Percentiles rank a stretch among this genome's conserved stretches.
Evolutionary conservation across 2,113 vertebrate genomes (phyloP).

Genomic region (Irena cyanogastra): DNA sequence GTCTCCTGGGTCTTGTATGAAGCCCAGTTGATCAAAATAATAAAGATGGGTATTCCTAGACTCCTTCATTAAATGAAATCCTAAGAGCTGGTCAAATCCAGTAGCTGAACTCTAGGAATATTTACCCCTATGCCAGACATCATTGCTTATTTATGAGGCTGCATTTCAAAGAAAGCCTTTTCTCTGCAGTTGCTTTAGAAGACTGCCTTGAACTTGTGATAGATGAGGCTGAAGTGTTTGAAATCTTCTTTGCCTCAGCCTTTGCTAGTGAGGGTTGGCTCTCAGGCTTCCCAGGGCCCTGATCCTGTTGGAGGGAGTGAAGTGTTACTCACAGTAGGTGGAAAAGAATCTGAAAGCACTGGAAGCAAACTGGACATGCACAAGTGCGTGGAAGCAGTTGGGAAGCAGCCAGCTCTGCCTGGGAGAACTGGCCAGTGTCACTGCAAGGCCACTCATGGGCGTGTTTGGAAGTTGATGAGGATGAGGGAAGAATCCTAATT

Average conservation of each 20-base stretch:
- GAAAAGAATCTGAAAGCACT: neutral
- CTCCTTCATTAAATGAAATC: neutral
- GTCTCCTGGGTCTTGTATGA: neutral
- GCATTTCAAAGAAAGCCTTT: neutral
- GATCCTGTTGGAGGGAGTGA: neutral
- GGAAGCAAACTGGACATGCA: neutral
- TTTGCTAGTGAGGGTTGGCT: neutral
- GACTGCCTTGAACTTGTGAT: neutral
- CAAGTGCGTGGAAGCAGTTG: neutral
- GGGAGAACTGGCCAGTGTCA: neutral
- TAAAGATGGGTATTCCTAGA: neutral
- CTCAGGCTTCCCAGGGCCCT: neutral
- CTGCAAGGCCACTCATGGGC: neutral
- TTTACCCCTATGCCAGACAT: neutral
- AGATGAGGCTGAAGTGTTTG: neutral
- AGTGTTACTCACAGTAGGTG: neutral
- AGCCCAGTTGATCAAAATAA: neutral
- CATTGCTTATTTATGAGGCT: neutral
- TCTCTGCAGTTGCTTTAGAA: neutral
- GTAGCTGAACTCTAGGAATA: neutral
- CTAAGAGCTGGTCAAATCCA: neutral
- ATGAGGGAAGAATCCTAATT: neutral
- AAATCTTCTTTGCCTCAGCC: neutral
- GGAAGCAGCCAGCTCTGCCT: neutral
- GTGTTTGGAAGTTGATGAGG: neutral